phyloP scores from a whole-genome alignment of 1,140 invertebrate genomes.

The Globodera ellingtonae region DNA sequence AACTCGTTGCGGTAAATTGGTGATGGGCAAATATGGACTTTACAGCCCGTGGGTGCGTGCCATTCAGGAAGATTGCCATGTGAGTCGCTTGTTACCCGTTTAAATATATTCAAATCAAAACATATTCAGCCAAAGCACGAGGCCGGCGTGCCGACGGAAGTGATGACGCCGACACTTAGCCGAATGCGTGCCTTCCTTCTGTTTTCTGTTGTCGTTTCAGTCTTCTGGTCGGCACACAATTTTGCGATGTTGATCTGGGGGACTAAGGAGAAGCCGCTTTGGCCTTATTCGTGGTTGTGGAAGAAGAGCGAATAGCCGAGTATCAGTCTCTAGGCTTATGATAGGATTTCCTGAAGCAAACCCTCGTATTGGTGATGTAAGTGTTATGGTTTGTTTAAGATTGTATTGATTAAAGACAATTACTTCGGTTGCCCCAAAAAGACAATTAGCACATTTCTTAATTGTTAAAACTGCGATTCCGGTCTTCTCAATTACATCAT shows the following conservation, averaged over 20 bases:
- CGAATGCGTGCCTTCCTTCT: background rate
- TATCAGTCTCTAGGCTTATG: too few relatives aligned
- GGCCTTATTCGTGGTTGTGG: conserved; percentile 11
- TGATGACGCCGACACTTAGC: background rate
- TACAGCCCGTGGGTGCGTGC: conserved; percentile 57
- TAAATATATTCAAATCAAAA: background rate
- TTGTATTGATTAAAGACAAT: too few relatives aligned
- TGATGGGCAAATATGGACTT: conserved; percentile 65
- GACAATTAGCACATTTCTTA: too few relatives aligned
- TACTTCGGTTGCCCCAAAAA: too few relatives aligned
- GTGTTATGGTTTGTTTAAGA: too few relatives aligned
- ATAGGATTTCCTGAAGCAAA: too few relatives aligned
- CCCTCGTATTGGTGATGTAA: too few relatives aligned
- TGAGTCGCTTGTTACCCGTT: conserved; percentile 27
- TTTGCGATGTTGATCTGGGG: conserved; percentile 3
- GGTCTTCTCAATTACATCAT: too few relatives aligned
- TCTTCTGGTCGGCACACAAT: background rate
- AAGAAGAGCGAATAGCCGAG: background rate
- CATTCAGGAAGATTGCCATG: conserved; percentile 50
- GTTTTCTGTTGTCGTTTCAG: background rate
- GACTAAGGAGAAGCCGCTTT: conserved; percentile 13
- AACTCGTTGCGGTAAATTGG: conserved; percentile 59
- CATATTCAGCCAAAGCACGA: conserved; percentile 8
- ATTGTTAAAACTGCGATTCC: too few relatives aligned
- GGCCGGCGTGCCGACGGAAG: conserved; percentile 4